Evolutionary conservation across 2,797 vertebrate genomes (phyloP), one percentile per base, ranked within the genome.

Genomic region (Protosalanx chinensis): DNA sequence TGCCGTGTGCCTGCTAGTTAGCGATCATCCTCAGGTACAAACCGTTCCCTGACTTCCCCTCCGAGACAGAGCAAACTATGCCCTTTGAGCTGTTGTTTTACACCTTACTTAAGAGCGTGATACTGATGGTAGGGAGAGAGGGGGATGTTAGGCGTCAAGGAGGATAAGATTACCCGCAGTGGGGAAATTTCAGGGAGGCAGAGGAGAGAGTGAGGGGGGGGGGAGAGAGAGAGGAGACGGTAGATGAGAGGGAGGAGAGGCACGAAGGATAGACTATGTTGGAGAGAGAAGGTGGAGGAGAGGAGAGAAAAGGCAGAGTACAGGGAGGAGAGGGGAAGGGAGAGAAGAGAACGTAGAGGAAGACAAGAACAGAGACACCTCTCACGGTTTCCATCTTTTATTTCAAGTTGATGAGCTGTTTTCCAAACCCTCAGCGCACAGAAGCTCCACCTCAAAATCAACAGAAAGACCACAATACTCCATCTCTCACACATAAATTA

Each of bases 101-200:
- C 37, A 3, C 37, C 13, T 8, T 46, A 3, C 41, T 13, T 13
- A 12, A 46, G 41, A 46, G 41, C 41, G 12, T 10, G 10, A 13
- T 3, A 3, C 41, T 3, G 41, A 12, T 46, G 41, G 37, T 8
- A 46, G 41, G 6, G 33, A 35, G 33, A 37, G 35, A 37, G 10
- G 35, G 35, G 35, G 35, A 7, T 35, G 6, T 5, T 5, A 2
- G 85, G 82, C 23, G 23, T 27, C 23, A 27, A 27, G 23, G 23
- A 27, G 23, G 23, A 27, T 27, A 27, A 27, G 23, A 27, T 27
- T 27, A 27, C 23, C 23, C 23, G 23, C 23, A 27, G 23, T 27
- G 0, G 84, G 69, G 79, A 78, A 75, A 61, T 81, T 80, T 7
- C 88, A 18, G 32, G 62, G 13, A 64, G 1, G 86, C 0, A 89